Conservation (phyloP, 2,797 vertebrate species). For the Hylomyscus alleni region DNA sequence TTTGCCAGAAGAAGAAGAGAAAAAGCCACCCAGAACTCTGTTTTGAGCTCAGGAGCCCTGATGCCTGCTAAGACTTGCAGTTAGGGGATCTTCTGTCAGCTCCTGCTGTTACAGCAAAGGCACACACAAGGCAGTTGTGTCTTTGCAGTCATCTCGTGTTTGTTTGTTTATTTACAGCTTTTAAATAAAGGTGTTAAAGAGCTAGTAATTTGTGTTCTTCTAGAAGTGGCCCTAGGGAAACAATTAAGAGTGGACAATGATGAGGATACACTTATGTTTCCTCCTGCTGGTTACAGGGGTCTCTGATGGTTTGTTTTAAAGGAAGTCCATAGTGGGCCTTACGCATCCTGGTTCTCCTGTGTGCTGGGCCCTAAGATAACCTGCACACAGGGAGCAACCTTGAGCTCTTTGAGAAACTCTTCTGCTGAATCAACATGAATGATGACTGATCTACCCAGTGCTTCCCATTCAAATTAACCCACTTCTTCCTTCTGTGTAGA, state of each 20-base stretch:
- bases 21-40: background rate
- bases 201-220: too few relatives aligned
- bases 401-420: background rate
- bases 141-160: too few relatives aligned
- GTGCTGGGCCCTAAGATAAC: background rate
- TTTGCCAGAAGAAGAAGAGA: background rate
- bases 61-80: too few relatives aligned
- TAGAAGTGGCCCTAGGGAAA: too few relatives aligned
- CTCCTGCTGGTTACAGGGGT: background rate
- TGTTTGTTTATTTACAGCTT: too few relatives aligned
- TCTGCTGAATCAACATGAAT: background rate
- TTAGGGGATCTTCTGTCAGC: too few relatives aligned
- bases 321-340: background rate
- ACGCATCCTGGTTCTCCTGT: background rate
- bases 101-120: too few relatives aligned
- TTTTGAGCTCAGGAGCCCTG: background rate
- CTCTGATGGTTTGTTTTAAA: background rate
- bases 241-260: background rate
- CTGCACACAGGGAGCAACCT: background rate
- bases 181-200: too few relatives aligned
- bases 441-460: rapidly evolving
- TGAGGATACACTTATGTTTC: too few relatives aligned
- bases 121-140: too few relatives aligned
- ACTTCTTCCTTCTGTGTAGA: too few relatives aligned
- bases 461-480: too few relatives aligned